phyloP scores from a whole-genome alignment of 2,888 invertebrate species.

The Cynaeus angustus region DNA sequence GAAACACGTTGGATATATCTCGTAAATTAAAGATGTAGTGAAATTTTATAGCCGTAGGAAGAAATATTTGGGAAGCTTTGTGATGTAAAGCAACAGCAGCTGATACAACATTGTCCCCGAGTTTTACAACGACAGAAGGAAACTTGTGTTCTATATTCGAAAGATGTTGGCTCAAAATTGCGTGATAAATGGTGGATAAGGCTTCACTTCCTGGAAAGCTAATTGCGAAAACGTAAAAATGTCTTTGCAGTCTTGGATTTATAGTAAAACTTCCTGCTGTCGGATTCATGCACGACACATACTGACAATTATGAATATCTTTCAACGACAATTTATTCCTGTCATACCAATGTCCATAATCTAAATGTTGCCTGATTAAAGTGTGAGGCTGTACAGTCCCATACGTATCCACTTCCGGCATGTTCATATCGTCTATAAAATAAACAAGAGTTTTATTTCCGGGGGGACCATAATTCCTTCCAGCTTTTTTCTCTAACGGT shows the following conservation, averaged over 20 bases:
- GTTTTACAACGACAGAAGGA: constrained; percentile 78
- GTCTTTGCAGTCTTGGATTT: constrained; percentile 93
- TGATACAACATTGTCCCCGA: constrained; percentile 83
- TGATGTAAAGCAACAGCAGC: constrained; percentile 91
- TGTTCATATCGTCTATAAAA: constrained; percentile 98
- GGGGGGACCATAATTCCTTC: constrained; percentile 95
- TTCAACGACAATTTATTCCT: constrained; percentile 90
- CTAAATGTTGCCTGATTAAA: constrained; percentile 94
- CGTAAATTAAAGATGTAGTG: constrained; percentile 97
- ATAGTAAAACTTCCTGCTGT: constrained; percentile 98
- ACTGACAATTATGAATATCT: constrained; percentile 97
- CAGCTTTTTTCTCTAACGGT: constrained; percentile 95
- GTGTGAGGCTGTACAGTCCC: constrained; percentile 98
- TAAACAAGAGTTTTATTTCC: constrained; percentile 95
- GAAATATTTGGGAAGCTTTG: constrained; percentile 89
- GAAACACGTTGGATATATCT: constrained; percentile 96
- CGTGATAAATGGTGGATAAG: constrained; percentile 89
- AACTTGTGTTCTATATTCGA: constrained; percentile 88
- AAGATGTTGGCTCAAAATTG: constrained; percentile 91
- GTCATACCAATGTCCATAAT: constrained; percentile 97
- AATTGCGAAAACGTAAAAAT: constrained; percentile 92
- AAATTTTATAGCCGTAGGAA: constrained; percentile 97
- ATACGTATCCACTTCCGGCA: constrained; percentile 93
- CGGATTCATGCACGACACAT: constrained; percentile 98
- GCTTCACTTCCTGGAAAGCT: constrained; percentile 86